Evolutionary conservation across 2,797 vertebrate species (phyloP).

Genomic region (Propithecus perrieri): DNA sequence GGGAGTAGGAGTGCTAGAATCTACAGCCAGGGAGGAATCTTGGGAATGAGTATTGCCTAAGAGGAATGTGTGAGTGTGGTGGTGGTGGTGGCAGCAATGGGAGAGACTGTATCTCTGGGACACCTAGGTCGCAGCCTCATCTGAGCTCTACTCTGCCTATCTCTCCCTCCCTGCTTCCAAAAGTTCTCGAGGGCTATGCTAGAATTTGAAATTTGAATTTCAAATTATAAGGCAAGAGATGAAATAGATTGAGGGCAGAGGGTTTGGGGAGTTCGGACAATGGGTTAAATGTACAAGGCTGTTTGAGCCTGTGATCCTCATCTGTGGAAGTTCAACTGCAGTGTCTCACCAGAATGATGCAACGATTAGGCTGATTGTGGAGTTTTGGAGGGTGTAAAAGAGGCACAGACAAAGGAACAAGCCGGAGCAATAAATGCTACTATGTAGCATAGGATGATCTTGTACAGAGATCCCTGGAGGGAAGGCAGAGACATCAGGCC

Average conservation of each 20-base stretch:
- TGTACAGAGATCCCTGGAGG: neutral
- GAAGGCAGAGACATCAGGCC: neutral
- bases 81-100: no score
- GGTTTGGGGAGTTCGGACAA: neutral
- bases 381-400: neutral
- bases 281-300: neutral
- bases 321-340: neutral
- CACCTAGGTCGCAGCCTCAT: neutral
- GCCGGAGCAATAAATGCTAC: neutral
- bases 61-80: neutral
- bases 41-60: neutral
- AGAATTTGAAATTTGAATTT: conserved; percentile 19
- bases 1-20: neutral
- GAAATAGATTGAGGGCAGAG: neutral
- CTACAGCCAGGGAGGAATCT: neutral
- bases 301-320: neutral
- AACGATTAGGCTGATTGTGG: neutral
- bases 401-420: neutral
- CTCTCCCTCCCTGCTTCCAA: neutral
- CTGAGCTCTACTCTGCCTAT: neutral
- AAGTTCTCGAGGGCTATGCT: neutral
- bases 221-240: neutral
- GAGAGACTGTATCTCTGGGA: neutral
- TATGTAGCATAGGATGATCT: neutral
- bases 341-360: neutral